phyloP scores from a whole-genome alignment of 2,113 vertebrate genomes.

The Bos indicus region DNA sequence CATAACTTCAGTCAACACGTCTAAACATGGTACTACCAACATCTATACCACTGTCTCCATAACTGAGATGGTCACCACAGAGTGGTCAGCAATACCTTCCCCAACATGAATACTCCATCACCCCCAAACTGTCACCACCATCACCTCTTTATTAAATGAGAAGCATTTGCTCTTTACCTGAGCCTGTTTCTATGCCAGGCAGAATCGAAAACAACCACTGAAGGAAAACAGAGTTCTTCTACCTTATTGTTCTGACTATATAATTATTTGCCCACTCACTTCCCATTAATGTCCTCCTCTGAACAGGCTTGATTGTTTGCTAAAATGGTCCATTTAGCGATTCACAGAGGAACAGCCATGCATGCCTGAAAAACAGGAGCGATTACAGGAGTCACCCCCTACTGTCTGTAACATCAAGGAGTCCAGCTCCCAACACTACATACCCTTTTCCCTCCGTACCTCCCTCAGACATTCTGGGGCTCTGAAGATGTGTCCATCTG shows the following conservation, averaged over 20 bases:
- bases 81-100: neutral
- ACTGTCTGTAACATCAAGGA: neutral
- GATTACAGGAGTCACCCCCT: neutral
- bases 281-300: neutral
- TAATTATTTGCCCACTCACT: neutral
- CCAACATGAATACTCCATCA: neutral
- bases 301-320: neutral
- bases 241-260: neutral
- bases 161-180: neutral
- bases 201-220: neutral
- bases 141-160: neutral
- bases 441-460: rapidly evolving
- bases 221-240: neutral
- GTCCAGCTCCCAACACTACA: neutral
- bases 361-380: neutral
- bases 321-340: neutral
- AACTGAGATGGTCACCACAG: neutral
- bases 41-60: neutral
- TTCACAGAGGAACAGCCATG: neutral
- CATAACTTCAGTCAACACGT: neutral
- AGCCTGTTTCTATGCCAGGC: neutral
- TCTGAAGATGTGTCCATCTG: neutral
- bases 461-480: neutral
- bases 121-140: neutral
- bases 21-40: neutral